A percentile compares a stretch with the other conserved stretches of the same genome.
Evolutionary conservation across 53 echinoderm and acorn worm species (phyloP).

Genomic region (Crossaster papposus): DNA sequence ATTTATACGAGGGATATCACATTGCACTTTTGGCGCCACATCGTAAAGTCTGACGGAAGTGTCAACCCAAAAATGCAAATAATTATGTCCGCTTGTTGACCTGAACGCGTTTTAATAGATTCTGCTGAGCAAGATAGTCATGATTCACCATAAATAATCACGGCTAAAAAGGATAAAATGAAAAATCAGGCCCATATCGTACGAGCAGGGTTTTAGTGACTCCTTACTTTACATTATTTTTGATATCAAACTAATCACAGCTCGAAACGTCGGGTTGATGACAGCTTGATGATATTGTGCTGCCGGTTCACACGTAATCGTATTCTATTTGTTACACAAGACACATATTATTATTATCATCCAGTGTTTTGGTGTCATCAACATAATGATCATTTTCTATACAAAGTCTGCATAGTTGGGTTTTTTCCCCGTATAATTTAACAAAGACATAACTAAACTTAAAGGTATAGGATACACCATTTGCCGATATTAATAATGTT

Average conservation of each 20-base stretch:
- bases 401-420: too few relatives aligned
- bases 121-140: neutral
- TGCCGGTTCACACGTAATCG: too few relatives aligned
- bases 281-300: too few relatives aligned
- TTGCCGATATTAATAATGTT: neutral
- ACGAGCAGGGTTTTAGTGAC: too few relatives aligned
- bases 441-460: too few relatives aligned
- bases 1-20: constrained; percentile 37
- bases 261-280: too few relatives aligned
- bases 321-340: too few relatives aligned
- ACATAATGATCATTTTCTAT: too few relatives aligned
- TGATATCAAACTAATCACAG: too few relatives aligned
- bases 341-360: neutral
- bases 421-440: too few relatives aligned
- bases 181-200: neutral
- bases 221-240: too few relatives aligned
- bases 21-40: constrained; percentile 47
- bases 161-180: neutral
- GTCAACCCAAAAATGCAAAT: constrained; percentile 49
- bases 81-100: constrained; percentile 32
- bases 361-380: neutral
- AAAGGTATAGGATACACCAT: too few relatives aligned
- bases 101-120: neutral
- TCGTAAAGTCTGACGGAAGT: constrained; percentile 24
- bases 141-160: neutral